These are phyloP conservation scores for Leucoptera coffeella DNA, from an alignment of 2,888 invertebrate species.

Conservation along the genomic window DNA sequence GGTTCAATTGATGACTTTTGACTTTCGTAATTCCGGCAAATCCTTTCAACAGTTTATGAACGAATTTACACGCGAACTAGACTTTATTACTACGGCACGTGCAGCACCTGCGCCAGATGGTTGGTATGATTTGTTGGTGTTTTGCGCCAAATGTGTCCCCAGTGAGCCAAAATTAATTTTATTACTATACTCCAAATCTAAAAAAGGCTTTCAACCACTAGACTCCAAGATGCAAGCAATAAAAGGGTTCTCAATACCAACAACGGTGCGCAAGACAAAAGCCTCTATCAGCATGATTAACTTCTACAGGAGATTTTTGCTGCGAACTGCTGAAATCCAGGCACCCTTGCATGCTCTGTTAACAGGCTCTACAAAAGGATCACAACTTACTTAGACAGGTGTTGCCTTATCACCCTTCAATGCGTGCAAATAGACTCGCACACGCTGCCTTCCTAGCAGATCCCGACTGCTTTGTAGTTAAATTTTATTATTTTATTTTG, in stretches of 20 bases:
- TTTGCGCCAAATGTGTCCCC: conserved; percentile 10
- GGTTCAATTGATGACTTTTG: conserved; percentile 17
- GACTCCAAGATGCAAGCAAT: conserved; percentile 9
- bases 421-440: conserved; percentile 7
- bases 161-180: conserved; percentile 8
- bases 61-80: conserved; percentile 5
- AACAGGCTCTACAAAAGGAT: conserved; percentile 7
- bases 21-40: conserved; percentile 18
- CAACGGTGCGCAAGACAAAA: conserved; percentile 7
- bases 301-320: conserved; percentile 9
- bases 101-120: conserved; percentile 10
- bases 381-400: conserved; percentile 7
- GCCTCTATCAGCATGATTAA: conserved; percentile 10
- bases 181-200: conserved; percentile 8
- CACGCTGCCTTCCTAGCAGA: conserved; percentile 10
- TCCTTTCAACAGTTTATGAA: conserved; percentile 18
- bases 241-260: conserved; percentile 1
- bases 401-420: conserved; percentile 6
- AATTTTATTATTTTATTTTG: too few relatives aligned
- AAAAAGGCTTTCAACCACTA: conserved; percentile 9
- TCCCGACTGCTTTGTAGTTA: too few relatives aligned
- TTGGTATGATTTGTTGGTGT: conserved; percentile 11
- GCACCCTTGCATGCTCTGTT: conserved; percentile 10
- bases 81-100: conserved; percentile 8
- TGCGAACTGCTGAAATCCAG: conserved; percentile 11